These are phyloP conservation scores for Temnothorax unifasciatus DNA, from an alignment of 2,888 invertebrate species.

Conservation along the genomic window DNA sequence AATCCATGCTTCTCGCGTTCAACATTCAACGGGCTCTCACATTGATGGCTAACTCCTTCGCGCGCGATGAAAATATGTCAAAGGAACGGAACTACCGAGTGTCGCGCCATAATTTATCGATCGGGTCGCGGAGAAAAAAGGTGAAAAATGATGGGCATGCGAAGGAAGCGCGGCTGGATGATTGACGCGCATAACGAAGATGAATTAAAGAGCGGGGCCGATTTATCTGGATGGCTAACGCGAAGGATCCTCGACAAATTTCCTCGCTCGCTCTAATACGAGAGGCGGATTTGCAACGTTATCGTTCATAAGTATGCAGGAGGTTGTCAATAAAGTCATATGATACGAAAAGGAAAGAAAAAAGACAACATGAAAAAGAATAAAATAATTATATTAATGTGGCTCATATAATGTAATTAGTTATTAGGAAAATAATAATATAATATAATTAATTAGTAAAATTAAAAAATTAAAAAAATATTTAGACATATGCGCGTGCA, in stretches of 20 bases:
- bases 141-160: constrained; percentile 65
- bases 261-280: constrained; percentile 27
- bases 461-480: background rate
- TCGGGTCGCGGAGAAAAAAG: constrained; percentile 58
- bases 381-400: background rate
- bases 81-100: constrained; percentile 44
- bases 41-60: constrained; percentile 22
- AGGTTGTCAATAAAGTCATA: background rate
- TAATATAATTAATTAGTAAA: background rate
- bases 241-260: constrained; percentile 46
- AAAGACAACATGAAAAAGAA: background rate
- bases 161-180: constrained; percentile 46
- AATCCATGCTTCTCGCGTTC: background rate
- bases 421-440: background rate
- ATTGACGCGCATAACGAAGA: constrained; percentile 74
- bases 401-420: background rate
- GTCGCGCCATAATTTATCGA: constrained; percentile 71
- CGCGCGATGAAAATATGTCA: constrained; percentile 54
- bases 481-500: background rate
- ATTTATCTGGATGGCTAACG: constrained; percentile 46
- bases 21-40: background rate
- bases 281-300: constrained; percentile 19
- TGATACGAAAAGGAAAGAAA: background rate
- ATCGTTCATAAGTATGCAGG: background rate
- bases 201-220: constrained; percentile 68